Evolutionary conservation across 2,888 invertebrate species (phyloP).

Genomic region (Diogma glabrata): DNA sequence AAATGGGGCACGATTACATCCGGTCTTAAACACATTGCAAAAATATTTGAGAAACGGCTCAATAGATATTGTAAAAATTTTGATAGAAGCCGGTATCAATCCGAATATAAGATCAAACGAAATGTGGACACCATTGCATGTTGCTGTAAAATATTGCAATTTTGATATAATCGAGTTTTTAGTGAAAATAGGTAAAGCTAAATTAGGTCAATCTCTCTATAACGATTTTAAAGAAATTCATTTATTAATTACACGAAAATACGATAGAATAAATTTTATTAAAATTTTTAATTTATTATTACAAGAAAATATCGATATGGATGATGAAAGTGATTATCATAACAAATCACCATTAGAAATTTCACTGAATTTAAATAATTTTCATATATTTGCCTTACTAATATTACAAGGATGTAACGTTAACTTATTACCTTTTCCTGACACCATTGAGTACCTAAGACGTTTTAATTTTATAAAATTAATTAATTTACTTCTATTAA

Average conservation of each 20-base stretch:
- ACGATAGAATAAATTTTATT: conserved; percentile 13
- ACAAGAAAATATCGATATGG: background rate
- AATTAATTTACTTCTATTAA: conserved; percentile 2
- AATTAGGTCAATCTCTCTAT: conserved; percentile 1
- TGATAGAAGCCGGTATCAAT: conserved; percentile 28
- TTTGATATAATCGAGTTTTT: conserved; percentile 46
- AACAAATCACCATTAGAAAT: conserved; percentile 6
- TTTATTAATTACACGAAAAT: conserved; percentile 5
- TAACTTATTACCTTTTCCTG: background rate
- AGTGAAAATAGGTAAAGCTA: conserved; percentile 39
- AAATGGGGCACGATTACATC: conserved; percentile 55
- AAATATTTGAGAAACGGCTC: conserved; percentile 47
- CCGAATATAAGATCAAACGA: conserved; percentile 26
- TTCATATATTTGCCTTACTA: conserved; percentile 6
- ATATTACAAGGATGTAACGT: conserved; percentile 2
- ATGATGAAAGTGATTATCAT: conserved; percentile 7
- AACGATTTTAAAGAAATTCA: conserved; percentile 9
- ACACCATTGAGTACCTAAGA: conserved; percentile 1
- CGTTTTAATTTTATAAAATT: background rate
- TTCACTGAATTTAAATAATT: conserved; percentile 5
- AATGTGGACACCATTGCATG: conserved; percentile 57
- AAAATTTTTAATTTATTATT: conserved; percentile 9
- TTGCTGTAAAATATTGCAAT: conserved; percentile 56
- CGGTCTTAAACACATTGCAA: background rate
- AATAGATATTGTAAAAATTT: conserved; percentile 31